These are phyloP conservation scores for Alentia gelatinosa DNA, from an alignment of 2,888 invertebrate species.

Conservation along the genomic window DNA sequence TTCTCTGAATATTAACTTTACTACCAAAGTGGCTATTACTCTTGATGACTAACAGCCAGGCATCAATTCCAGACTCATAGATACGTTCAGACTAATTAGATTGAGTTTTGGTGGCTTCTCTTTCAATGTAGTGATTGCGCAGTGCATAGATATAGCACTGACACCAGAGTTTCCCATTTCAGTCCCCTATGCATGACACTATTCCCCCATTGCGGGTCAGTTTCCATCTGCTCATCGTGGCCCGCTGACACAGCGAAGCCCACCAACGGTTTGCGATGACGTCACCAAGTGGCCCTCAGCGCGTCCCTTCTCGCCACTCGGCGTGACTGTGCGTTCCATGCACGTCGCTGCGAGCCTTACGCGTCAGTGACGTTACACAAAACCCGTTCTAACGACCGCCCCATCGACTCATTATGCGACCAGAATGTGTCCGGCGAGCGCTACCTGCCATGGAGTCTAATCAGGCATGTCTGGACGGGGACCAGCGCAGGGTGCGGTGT, in stretches of 20 bases:
- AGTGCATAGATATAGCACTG: not conserved
- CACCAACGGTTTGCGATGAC: conserved; percentile 39
- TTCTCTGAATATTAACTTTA: too few species aligned
- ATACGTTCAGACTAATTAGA: too few species aligned
- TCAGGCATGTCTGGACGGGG: conserved; percentile 38
- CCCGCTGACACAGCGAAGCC: not conserved
- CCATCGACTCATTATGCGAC: not conserved
- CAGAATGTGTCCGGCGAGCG: conserved; percentile 1
- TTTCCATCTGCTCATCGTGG: conserved; percentile 8
- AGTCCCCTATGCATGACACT: not conserved
- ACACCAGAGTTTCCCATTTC: not conserved
- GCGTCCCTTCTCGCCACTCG: not conserved
- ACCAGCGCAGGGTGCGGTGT: not conserved
- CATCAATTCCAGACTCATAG: too few species aligned
- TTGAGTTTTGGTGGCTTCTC: not conserved
- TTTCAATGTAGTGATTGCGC: not conserved
- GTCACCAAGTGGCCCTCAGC: conserved; percentile 34
- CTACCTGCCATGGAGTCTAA: conserved; percentile 33
- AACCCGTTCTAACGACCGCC: conserved; percentile 11
- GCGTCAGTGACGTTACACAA: conserved; percentile 29
- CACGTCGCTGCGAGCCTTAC: not conserved
- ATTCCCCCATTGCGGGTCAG: not conserved
- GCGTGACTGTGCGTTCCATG: not conserved
- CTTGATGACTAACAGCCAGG: too few species aligned
- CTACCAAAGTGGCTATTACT: too few species aligned